phyloP scores from a whole-genome alignment of 2,888 invertebrate genomes.

The Cryptops parisi region DNA sequence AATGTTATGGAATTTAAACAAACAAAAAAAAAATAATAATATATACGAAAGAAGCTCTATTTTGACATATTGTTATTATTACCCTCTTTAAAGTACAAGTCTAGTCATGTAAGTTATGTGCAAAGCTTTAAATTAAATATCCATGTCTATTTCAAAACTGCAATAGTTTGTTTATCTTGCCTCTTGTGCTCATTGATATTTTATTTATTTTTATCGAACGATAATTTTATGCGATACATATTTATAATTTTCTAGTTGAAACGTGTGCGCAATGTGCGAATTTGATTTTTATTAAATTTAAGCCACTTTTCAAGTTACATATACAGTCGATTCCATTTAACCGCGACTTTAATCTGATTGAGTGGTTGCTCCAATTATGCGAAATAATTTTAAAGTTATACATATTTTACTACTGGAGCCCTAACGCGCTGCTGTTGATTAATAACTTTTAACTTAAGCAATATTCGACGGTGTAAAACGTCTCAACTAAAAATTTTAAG shows the following conservation, averaged over 20 bases:
- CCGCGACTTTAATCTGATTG: too few relatives aligned
- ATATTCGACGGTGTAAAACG: too few relatives aligned
- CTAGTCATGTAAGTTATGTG: neutral
- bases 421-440: too few relatives aligned
- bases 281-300: too few relatives aligned
- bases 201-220: neutral
- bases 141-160: constrained; percentile 8
- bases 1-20: constrained; percentile 6
- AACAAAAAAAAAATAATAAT: neutral
- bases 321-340: too few relatives aligned
- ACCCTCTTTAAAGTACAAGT: constrained; percentile 5
- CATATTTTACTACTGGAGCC: too few relatives aligned
- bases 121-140: constrained; percentile 11
- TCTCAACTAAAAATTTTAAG: too few relatives aligned
- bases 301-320: too few relatives aligned
- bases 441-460: too few relatives aligned
- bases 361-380: too few relatives aligned
- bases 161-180: neutral
- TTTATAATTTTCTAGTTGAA: neutral
- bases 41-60: constrained; percentile 3
- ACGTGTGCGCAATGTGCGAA: too few relatives aligned
- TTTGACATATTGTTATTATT: constrained; percentile 11
- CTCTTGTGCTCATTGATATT: neutral
- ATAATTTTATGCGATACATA: neutral
- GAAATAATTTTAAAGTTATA: too few relatives aligned